Base-by-base conservation (phyloP, 2,113 vertebrate genomes). In the Sander vitreus region DNA sequence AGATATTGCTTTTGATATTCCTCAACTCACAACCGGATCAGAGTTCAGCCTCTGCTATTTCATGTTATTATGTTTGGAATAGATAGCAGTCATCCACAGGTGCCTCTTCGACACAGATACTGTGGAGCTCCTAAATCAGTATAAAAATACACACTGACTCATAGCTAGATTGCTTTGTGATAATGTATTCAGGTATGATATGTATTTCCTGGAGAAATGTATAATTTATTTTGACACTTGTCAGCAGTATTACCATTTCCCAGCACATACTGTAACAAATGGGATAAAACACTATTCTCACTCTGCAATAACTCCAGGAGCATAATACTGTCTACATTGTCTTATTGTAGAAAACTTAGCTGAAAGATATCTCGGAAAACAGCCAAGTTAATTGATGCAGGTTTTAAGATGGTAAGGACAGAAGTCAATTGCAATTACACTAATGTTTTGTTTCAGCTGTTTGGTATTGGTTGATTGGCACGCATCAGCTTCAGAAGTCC, bases 131-230 rank as follows among this genome's bases (percentile, higher is more conserved):
- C 85, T 81, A 79, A 89, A 85, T 88, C 84, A 89, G 85, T 81
- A 93, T 85, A 91, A 88, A 89, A 90, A 94, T 89, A 88, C 83
- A 91, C 86, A 88, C 68, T 51, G 76, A 81, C 81, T 92, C 88
- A 75, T 23, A 80, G 76, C 64, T 71, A 91, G 89, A 93, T 92
- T 92, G 91, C 84, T 79, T 81, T 89, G 84, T 82, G 78, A 89
- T 93, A 92, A 93, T 93, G 84, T 90, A 94, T 94, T 93, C 93
- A 84, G 90, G 78, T 88, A 89, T 90, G 83, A 90, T 92, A 89
- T 93, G 88, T 90, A 89, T 93, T 90, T 91, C 86, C 90, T 73
- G 74, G 70, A 81, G 85, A 89, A 92, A 86, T 87, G 76, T 86
- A 89, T 88, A 88, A 92, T 93, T 91, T 91, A 92, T 95, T 91